phyloP scores from a whole-genome alignment of 2,113 vertebrate species.

The Lepisosteus osseus region DNA sequence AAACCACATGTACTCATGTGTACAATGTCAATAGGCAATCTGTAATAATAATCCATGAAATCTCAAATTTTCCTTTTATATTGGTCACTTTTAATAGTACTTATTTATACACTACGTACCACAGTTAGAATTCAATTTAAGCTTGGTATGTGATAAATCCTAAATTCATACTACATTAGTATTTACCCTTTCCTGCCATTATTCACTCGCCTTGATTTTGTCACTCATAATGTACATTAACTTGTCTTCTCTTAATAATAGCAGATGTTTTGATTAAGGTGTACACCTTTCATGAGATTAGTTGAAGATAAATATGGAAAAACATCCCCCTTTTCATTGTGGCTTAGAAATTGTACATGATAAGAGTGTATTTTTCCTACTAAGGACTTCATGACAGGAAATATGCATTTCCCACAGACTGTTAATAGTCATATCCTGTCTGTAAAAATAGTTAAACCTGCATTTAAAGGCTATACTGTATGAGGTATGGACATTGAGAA shows the following conservation, averaged over 20 bases:
- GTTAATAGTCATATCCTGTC: no score
- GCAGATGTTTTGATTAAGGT: no score
- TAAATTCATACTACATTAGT: slow-evolving; percentile 14
- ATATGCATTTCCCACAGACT: not conserved
- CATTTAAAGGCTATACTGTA: not conserved
- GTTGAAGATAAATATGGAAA: not conserved
- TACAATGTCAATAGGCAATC: slow-evolving; percentile 15
- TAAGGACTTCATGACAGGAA: not conserved
- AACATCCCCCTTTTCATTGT: not conserved
- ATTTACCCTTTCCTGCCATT: slow-evolving; percentile 11
- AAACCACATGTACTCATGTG: slow-evolving; percentile 18
- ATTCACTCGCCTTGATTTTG: slow-evolving; percentile 11
- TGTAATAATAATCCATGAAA: slow-evolving; percentile 7
- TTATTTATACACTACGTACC: slow-evolving; percentile 23
- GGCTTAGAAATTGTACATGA: not conserved
- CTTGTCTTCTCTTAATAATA: no score
- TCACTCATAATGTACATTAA: slow-evolving; percentile 4
- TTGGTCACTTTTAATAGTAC: slow-evolving; percentile 25
- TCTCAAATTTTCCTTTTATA: slow-evolving; percentile 5
- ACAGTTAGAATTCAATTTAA: slow-evolving; percentile 12
- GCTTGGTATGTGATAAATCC: slow-evolving; percentile 15
- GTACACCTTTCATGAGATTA: no score
- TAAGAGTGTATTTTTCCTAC: not conserved
- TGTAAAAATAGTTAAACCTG: no score
- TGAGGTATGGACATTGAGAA: not conserved